Evolutionary conservation across 1,140 invertebrate genomes (phyloP).

Genomic region (Matsumurasca onukii): DNA sequence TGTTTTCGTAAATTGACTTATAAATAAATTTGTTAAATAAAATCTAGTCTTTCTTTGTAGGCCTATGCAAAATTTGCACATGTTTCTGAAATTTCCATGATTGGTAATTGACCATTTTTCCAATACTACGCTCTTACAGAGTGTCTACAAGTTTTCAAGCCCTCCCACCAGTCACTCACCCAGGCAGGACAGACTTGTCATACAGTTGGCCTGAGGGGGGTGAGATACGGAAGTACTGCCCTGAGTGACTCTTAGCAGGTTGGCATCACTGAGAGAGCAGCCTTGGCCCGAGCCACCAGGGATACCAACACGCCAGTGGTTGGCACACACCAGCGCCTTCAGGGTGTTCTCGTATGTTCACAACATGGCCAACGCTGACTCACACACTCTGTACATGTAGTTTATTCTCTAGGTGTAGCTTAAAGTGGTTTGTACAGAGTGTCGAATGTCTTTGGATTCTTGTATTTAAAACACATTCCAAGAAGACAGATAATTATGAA

Average conservation of each 20-base stretch:
- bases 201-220: slow-evolving; percentile 89
- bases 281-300: slow-evolving; percentile 55
- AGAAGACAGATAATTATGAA: neutral
- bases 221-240: slow-evolving; percentile 86
- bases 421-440: neutral
- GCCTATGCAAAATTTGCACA: neutral
- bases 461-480: neutral
- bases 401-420: no score
- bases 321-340: slow-evolving; percentile 60
- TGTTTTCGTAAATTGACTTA: neutral
- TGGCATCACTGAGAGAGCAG: slow-evolving; percentile 66
- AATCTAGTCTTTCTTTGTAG: neutral
- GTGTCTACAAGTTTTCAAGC: slow-evolving; percentile 2
- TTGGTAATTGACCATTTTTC: neutral
- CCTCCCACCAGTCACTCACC: slow-evolving; percentile 52
- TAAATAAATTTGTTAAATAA: neutral
- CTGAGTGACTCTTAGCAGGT: slow-evolving; percentile 71
- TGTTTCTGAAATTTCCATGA: no score
- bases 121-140: neutral
- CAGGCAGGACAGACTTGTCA: slow-evolving; percentile 86
- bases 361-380: neutral
- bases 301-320: slow-evolving; percentile 63
- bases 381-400: no score
- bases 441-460: neutral
- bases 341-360: slow-evolving; percentile 64